Evolutionary conservation across 1,140 invertebrate genomes (phyloP).

Genomic region (Sycobia sp.): DNA sequence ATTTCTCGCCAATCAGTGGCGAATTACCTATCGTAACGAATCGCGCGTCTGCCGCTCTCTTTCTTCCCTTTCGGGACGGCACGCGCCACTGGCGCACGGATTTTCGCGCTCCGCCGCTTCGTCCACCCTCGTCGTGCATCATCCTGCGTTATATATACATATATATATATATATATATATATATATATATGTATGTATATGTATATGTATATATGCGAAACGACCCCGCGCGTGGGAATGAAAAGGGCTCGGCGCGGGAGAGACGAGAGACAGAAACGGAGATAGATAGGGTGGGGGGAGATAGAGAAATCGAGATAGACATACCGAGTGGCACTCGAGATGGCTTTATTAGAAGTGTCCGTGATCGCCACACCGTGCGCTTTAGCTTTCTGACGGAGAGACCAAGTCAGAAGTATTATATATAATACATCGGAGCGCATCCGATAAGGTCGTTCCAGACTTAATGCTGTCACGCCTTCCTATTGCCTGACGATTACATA

Average conservation of each 20-base stretch:
- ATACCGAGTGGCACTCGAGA: neutral
- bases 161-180: too few species aligned
- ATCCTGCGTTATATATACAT: too few species aligned
- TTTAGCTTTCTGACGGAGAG: too few species aligned
- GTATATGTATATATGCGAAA: too few species aligned
- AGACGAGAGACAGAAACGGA: neutral
- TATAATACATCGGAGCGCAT: neutral
- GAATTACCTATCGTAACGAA: conserved; percentile 43
- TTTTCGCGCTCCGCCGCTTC: conserved; percentile 28
- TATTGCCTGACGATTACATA: too few species aligned
- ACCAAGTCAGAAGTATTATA: too few species aligned
- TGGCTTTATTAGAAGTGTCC: conserved; percentile 31
- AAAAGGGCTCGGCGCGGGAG: conserved; percentile 2
- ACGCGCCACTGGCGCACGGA: conserved; percentile 35
- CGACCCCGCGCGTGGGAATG: too few species aligned
- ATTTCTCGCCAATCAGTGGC: conserved; percentile 42
- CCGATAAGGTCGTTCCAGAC: conserved; percentile 12
- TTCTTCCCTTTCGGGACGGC: too few species aligned
- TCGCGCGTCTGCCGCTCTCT: conserved; percentile 31
- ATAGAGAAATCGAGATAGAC: too few species aligned
- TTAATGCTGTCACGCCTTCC: conserved; percentile 25
- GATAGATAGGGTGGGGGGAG: too few species aligned
- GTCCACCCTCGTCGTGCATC: neutral
- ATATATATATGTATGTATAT: too few species aligned
- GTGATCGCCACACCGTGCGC: neutral